Base-by-base conservation (phyloP, 1,140 invertebrate genomes). In the Psilanteris sp. region DNA sequence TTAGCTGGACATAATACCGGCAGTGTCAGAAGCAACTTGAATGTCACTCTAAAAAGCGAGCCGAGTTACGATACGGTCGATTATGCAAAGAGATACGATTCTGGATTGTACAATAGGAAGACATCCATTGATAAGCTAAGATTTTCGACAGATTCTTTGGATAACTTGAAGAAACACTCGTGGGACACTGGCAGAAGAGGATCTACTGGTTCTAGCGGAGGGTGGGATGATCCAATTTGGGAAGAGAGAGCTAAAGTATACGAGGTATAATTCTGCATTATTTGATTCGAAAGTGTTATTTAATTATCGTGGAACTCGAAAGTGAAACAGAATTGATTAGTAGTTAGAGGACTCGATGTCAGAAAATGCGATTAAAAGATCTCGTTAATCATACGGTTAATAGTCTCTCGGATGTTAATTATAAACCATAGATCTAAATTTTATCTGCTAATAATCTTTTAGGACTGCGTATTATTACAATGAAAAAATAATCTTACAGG, bases 81-180 rank as follows among this genome's bases (percentile, higher is more conserved):
- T 52, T 85, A 83, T 88, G 46, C 84, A 77, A 43, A 87, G 14
- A 54, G 78, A 61, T 80, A 67, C 22, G 71, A 52, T 18, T 52
- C 57, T 31, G 80, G 62, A 52, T 73, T 79, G 74, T 83, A 79
- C 50, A 75, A 80, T 11, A 77, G 84, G 48, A 88, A 89, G 57
- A 89, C 89, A 37, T 90, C 90, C 0, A 89, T 89, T 36, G 90
- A 91, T 26, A 89, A 87, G 26, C 85, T 91, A 70, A 89, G 91
- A 64, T 92, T 92, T 31, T 94, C 93, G 0, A 91, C 91, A 2
- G 93, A 94, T 83, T 94, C 93, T 0, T 81, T 94, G 78, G 92
- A 93, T 82, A 90, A 91, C 34, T 78, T 85, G 16, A 91, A 92
- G 85, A 90, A 92, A 52, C 90, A 91, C 73, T 91, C 91, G 5